Evolutionary conservation across 1,140 invertebrate species (phyloP).

Genomic region (Dendroctonus ponderosae): DNA sequence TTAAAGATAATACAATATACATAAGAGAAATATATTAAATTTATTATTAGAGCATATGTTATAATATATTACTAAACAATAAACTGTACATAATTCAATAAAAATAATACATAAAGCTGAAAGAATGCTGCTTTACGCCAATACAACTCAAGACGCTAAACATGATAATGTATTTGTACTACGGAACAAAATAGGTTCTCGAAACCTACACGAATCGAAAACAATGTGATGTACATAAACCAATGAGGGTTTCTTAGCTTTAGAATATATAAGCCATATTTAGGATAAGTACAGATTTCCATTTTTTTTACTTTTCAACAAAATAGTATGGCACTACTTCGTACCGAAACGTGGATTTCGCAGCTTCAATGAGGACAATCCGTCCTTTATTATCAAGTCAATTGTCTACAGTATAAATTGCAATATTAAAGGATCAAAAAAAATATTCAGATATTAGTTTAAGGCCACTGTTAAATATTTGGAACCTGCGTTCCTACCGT

Average conservation of each 20-base stretch:
- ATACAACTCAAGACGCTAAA: slow-evolving; percentile 22
- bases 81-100: slow-evolving; percentile 25
- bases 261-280: neutral
- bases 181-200: slow-evolving; percentile 7
- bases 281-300: neutral
- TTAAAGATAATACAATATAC: slow-evolving; percentile 10
- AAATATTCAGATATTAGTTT: slow-evolving; percentile 27
- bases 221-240: slow-evolving; percentile 17
- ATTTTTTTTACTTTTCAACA: neutral
- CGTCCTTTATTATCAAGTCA: neutral
- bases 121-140: slow-evolving; percentile 29
- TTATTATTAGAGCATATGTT: slow-evolving; percentile 24
- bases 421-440: slow-evolving; percentile 31
- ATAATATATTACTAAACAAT: slow-evolving; percentile 31
- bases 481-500: slow-evolving; percentile 29
- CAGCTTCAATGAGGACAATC: slow-evolving; percentile 1
- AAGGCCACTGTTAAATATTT: slow-evolving; percentile 33
- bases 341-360: neutral
- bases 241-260: slow-evolving; percentile 1
- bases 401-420: slow-evolving; percentile 31
- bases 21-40: slow-evolving; percentile 33
- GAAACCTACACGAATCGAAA: slow-evolving; percentile 10
- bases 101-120: slow-evolving; percentile 28
- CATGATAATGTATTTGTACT: slow-evolving; percentile 30
- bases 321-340: slow-evolving; percentile 8